Evolutionary conservation across 1,140 invertebrate genomes (phyloP).

Genomic region (honey bee (Apis mellifera)): DNA sequence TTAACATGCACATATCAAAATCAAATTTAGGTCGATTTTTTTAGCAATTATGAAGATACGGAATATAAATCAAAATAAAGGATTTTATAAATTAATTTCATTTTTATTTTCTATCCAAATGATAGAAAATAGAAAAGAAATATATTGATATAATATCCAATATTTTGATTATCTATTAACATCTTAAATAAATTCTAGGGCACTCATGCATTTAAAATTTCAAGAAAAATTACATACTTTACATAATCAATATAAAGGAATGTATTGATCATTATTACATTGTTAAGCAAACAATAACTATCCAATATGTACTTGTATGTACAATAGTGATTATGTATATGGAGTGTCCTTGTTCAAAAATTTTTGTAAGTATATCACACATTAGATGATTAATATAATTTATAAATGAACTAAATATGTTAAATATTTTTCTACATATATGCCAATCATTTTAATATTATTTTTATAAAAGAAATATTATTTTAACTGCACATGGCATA

Average conservation of each 20-base stretch:
- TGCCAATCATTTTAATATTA: constrained; percentile 32
- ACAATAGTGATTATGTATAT: constrained; percentile 51
- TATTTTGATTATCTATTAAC: constrained; percentile 13
- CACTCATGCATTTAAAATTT: constrained; percentile 27
- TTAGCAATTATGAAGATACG: constrained; percentile 17
- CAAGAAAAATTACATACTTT: constrained; percentile 29
- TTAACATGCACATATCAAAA: constrained; percentile 38
- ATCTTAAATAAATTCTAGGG: constrained; percentile 13
- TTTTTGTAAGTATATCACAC: constrained; percentile 33
- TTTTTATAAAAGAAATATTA: constrained; percentile 40
- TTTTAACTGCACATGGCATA: constrained; percentile 34
- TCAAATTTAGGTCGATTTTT: constrained; percentile 11
- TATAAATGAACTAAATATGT: constrained; percentile 31
- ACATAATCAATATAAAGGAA: constrained; percentile 53
- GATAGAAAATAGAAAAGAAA: background rate
- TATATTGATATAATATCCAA: background rate
- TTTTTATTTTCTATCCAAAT: background rate
- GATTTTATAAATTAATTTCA: background rate
- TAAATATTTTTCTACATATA: constrained; percentile 56
- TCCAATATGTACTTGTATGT: constrained; percentile 52
- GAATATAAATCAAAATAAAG: constrained; percentile 20
- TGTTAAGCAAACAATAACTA: constrained; percentile 51
- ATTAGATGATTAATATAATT: constrained; percentile 37
- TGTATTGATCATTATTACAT: constrained; percentile 53
- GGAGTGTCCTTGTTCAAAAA: constrained; percentile 43